Evolutionary conservation across 2,113 vertebrate species (phyloP), one percentile per base, ranked within the genome.

Genomic region (Oryzias celebensis): DNA sequence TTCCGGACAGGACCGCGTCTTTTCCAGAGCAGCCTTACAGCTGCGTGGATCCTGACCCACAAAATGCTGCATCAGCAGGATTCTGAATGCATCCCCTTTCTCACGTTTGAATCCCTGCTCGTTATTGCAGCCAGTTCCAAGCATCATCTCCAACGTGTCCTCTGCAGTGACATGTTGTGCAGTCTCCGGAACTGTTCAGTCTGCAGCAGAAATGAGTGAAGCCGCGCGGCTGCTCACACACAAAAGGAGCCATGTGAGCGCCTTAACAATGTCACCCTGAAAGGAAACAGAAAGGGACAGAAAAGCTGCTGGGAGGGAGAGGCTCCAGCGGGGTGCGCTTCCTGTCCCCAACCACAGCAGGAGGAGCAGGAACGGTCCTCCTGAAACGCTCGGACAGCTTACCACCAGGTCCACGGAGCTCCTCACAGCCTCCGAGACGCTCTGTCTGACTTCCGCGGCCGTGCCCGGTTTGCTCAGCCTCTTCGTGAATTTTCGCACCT

Each of bases 401-500:
- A 96, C 94, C 93, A 93, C 91, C 10, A 91, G 82, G 70, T 87
- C 87, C 70, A 90, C 91, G 45, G 94, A 91, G 71, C 87, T 91
- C 79, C 91, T 90, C 77, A 96, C 94, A 31, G 93, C 93, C 85
- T 94, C 95, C 14, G 93, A 96, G 56, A 95, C 95, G 83, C 94
- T 96, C 84, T 96, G 95, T 45, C 95, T 68, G 46, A 96, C 92
- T 83, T 95, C 95, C 48, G 95, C 95, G 4, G 95, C 95, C 13
- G 94, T 96, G 58, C 95, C 95, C 0, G 94, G 95, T 72, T 94
- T 96, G 90, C 95, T 96, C 28, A 96, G 73, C 85, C 94, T 81
- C 81, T 97, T 96, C 24, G 95, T 96, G 77, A 93, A 94, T 89
- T 92, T 94, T 55, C 95, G 92, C 47, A 95, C 95, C 81, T 97